A percentile compares a stretch with the other conserved stretches of the same genome.
These are phyloP conservation scores for Epiblema foenella DNA, from an alignment of 2,888 invertebrate genomes.

Conservation along the genomic window DNA sequence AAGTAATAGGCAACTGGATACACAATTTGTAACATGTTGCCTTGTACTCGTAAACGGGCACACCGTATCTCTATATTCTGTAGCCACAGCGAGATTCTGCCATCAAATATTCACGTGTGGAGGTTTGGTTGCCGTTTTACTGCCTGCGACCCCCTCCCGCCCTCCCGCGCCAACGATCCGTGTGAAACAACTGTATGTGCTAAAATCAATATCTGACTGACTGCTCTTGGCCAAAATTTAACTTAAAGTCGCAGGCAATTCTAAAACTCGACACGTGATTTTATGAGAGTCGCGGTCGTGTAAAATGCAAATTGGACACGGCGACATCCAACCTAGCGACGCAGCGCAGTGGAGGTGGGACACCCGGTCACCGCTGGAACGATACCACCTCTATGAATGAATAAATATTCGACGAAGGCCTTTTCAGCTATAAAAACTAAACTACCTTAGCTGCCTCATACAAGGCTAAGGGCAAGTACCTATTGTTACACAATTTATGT, in stretches of 20 bases:
- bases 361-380: slow-evolving; percentile 3
- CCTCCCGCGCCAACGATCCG: slow-evolving; percentile 59
- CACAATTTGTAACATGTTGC: slow-evolving; percentile 27
- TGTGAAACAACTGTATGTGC: slow-evolving; percentile 81
- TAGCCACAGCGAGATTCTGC: slow-evolving; percentile 75
- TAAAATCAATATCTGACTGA: slow-evolving; percentile 77
- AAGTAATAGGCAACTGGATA: slow-evolving; percentile 10
- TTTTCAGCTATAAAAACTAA: slow-evolving; percentile 13
- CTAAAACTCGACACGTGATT: slow-evolving; percentile 11
- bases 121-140: slow-evolving; percentile 79
- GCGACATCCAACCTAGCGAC: slow-evolving; percentile 1
- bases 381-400: slow-evolving; percentile 15
- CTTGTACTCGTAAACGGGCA: slow-evolving; percentile 42
- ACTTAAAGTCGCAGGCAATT: slow-evolving; percentile 7
- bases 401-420: slow-evolving; percentile 25
- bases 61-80: slow-evolving; percentile 59
- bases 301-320: slow-evolving; percentile 11
- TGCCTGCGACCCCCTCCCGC: slow-evolving; percentile 58
- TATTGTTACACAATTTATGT: slow-evolving; percentile 31
- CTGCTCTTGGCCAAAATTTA: slow-evolving; percentile 69
- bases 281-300: slow-evolving; percentile 6
- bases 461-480: slow-evolving; percentile 36
- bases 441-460: background rate
- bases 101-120: slow-evolving; percentile 83
- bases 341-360: background rate